Base-by-base conservation (phyloP, 35 echinoderm and acorn worm genomes). In the Patiria miniata region DNA sequence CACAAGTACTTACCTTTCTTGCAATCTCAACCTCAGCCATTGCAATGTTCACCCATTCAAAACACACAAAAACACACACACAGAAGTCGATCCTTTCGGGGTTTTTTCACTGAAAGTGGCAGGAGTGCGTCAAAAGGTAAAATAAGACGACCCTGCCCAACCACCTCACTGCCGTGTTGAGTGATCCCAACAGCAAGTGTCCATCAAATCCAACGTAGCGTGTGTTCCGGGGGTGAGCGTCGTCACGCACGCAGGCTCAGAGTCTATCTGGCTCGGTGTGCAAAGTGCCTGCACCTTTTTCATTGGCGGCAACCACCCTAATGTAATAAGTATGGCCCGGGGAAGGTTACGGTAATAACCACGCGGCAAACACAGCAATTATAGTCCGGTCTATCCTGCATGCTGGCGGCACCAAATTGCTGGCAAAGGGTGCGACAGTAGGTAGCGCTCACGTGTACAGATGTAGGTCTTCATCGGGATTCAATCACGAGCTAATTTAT, bases 311-410 rank as follows among this genome's bases (percentile, higher is more conserved):
- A 30, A 73, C 65, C 26, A 9, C 26, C 34, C 65, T 32, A 73
- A 73, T 30, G 65, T 73, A 30, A 73, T 73, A 73, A 73, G 23
- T 73, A 23, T 73, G 65, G 29, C 65, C 65, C 26, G 65, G 0
- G 65, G 65, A 26, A n/a, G n/a, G n/a, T n/a, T n/a, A n/a, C 26
- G 26, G 65, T 30, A 73, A 73, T 73, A 73, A 73, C 65, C 65
- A 73, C 8, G 65, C 34, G 26, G 65, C 65, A 73, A 73, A 73
- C 26, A 73, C 65, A 73, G 21, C 65, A 73, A 73, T 73, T 73
- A 73, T n/a, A 73, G 34, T 73, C 65, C 14, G 29, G 19, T 34
- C 10, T 2, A 14, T 26, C 65, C 26, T 73, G 65, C 5, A 34
- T 30, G 29, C 65, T 32, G 65, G 26, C 26, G 65, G 65, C 34